Evolutionary conservation across 2,888 invertebrate genomes (phyloP).

Genomic region (Syrista parreyssii): DNA sequence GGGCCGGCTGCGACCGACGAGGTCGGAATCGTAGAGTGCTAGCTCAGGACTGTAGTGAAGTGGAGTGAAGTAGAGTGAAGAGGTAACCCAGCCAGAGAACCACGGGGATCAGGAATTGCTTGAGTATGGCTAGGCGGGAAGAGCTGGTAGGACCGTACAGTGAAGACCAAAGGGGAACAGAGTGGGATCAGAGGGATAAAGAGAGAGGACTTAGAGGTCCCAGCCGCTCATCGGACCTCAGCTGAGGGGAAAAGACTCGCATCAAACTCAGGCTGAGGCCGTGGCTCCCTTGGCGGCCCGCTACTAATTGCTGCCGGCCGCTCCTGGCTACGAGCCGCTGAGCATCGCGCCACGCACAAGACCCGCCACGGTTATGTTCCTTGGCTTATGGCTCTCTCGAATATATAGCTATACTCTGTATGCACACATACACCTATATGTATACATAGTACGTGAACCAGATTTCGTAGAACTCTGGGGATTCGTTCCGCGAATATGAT

Average conservation of each 20-base stretch:
- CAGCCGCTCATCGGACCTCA: conserved; percentile 35
- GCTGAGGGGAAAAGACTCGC: conserved; percentile 39
- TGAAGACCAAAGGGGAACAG: conserved; percentile 6
- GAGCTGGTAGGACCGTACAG: conserved; percentile 17
- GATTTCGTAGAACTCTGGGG: not conserved
- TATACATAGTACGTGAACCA: not conserved
- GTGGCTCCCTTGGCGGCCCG: conserved; percentile 60
- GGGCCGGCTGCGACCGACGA: not conserved
- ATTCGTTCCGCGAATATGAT: not conserved
- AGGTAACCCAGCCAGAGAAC: conserved; percentile 45
- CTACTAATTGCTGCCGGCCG: conserved; percentile 65
- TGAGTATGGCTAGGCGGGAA: conserved; percentile 21
- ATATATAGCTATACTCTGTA: not conserved
- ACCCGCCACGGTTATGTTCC: conserved; percentile 48
- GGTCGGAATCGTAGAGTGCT: conserved; percentile 3
- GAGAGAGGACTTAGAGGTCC: conserved; percentile 20
- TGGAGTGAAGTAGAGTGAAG: conserved; percentile 46
- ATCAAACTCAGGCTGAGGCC: conserved; percentile 18
- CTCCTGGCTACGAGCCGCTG: conserved; percentile 63
- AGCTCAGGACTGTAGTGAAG: conserved; percentile 34
- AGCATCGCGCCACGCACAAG: conserved; percentile 58
- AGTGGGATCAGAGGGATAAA: conserved; percentile 22
- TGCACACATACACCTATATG: not conserved
- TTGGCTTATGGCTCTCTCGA: conserved; percentile 39
- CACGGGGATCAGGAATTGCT: conserved; percentile 27